Conservation (phyloP, 2,797 vertebrate species). For the Myotis daubentonii region DNA sequence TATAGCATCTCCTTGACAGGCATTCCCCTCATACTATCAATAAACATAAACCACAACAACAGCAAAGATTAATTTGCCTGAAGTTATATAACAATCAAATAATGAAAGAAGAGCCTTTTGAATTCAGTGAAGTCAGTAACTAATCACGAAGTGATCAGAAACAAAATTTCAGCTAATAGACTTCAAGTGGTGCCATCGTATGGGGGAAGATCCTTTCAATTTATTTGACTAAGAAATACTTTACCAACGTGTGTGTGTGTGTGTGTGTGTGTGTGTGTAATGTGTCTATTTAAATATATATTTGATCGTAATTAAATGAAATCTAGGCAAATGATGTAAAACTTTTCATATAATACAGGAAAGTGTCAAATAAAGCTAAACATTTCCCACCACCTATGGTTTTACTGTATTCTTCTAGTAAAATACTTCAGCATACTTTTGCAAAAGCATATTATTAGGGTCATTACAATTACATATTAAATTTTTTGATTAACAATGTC, state of each 20-base stretch:
- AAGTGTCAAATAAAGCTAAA: not conserved
- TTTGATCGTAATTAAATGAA: not conserved
- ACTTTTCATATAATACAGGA: conserved; percentile 18
- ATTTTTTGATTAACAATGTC: not conserved
- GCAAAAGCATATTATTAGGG: not conserved
- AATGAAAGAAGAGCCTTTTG: not conserved
- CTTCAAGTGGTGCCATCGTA: not conserved
- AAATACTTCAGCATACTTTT: not conserved
- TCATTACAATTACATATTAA: not conserved
- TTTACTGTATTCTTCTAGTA: not conserved
- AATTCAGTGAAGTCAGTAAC: not conserved
- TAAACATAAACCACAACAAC: not conserved
- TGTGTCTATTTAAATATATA: not conserved
- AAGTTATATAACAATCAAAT: not conserved
- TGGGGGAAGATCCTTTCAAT: not conserved
- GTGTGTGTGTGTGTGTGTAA: not conserved
- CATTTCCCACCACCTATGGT: not conserved
- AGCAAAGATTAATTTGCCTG: not conserved
- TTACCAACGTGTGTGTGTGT: not conserved
- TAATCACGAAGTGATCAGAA: not conserved
- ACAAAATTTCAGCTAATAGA: not conserved
- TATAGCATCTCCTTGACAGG: not conserved
- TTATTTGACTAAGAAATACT: not conserved
- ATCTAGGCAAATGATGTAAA: not conserved
- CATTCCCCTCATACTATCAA: not conserved